Evolutionary conservation across 2,888 invertebrate species (phyloP).

Genomic region (Orthonevra nobilis): DNA sequence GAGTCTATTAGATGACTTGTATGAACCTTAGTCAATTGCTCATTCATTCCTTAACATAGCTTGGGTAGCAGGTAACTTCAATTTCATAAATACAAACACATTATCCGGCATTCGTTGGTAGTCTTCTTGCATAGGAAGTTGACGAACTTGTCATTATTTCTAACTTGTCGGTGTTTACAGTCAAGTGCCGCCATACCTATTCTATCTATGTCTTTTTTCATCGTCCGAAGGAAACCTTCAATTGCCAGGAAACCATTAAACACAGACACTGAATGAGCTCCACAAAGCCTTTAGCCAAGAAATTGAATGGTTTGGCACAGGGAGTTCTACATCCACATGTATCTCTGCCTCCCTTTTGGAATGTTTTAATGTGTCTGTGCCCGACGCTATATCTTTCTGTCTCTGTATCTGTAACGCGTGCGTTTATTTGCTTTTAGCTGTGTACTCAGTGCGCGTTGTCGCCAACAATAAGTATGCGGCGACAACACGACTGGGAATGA

Average conservation of each 20-base stretch:
- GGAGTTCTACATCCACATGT: no score
- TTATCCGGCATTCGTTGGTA: no score
- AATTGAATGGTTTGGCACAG: conserved; percentile 34
- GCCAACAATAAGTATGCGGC: conserved; percentile 54
- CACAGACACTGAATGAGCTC: conserved; percentile 10
- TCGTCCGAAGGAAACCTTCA: conserved; percentile 20
- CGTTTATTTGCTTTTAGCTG: conserved; percentile 7
- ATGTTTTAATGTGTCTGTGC: no score
- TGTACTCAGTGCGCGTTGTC: conserved; percentile 28
- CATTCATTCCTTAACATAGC: no score
- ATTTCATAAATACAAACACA: no score
- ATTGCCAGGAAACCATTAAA: conserved; percentile 45
- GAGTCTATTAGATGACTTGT: no score
- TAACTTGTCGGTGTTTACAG: conserved; percentile 3
- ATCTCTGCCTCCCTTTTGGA: no score
- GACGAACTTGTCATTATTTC: no score
- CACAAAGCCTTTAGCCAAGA: conserved; percentile 39
- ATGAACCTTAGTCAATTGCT: no score
- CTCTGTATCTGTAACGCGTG: background rate
- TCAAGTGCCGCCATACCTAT: conserved; percentile 32
- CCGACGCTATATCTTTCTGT: conserved; percentile 10
- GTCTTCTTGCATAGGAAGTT: no score
- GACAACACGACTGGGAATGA: conserved; percentile 54
- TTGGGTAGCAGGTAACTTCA: no score
- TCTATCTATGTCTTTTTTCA: conserved; percentile 25